Evolutionary conservation across 2,113 vertebrate genomes (phyloP).

Genomic region (Emydocephalus ijimae): DNA sequence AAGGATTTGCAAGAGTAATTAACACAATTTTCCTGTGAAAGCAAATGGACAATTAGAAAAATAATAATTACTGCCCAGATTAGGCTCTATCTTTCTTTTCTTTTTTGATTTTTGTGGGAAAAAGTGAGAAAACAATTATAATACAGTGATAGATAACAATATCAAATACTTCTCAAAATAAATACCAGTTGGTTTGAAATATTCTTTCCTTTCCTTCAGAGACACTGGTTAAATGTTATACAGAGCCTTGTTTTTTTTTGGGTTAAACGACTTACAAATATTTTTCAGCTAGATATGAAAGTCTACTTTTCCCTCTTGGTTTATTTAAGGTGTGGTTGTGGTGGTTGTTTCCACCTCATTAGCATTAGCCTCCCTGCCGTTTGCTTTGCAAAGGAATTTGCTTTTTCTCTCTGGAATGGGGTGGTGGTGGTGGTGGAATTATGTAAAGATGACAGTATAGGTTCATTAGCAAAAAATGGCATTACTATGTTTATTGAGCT

Average conservation of each 20-base stretch:
- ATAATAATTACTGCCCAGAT: not conserved
- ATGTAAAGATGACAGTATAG: not conserved
- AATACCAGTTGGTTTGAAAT: slow-evolving; percentile 15
- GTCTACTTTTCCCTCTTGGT: not conserved
- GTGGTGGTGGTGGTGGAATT: not conserved
- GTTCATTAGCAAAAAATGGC: not conserved
- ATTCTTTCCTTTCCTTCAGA: slow-evolving; percentile 1
- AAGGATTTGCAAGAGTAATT: not conserved
- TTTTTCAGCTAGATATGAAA: not conserved
- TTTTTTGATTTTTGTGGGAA: too few relatives aligned
- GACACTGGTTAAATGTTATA: not conserved
- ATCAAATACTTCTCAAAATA: slow-evolving; percentile 6
- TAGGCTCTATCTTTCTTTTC: too few relatives aligned
- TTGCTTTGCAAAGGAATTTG: not conserved
- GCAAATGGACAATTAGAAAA: not conserved
- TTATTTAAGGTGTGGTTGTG: not conserved
- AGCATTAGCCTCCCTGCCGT: not conserved
- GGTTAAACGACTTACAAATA: not conserved
- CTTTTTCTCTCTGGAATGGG: not conserved
- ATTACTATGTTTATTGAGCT: not conserved
- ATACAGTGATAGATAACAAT: not conserved
- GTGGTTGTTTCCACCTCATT: not conserved
- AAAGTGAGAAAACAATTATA: not conserved
- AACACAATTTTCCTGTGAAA: not conserved
- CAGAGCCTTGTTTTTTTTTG: not conserved